Percentiles rank a stretch among this genome's conserved stretches.
Evolutionary conservation across 2,888 invertebrate species (phyloP).

Genomic region (Aporophyla nigra): DNA sequence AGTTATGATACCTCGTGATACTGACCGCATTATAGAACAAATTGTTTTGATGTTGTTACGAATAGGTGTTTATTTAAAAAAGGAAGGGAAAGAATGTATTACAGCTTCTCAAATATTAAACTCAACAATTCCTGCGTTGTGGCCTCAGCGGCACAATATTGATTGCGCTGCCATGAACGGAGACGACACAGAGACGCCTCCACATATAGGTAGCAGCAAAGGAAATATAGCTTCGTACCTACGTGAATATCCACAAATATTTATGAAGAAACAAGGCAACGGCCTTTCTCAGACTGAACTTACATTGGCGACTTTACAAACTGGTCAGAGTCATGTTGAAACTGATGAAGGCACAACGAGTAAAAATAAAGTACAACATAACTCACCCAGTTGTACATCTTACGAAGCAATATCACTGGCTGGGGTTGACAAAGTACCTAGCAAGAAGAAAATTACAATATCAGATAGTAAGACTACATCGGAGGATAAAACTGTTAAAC

Average conservation of each 20-base stretch:
- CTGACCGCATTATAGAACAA: conserved; percentile 86
- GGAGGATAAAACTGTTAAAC: conserved; percentile 22
- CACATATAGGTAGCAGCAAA: conserved; percentile 77
- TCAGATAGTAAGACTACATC: not conserved
- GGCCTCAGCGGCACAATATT: conserved; percentile 60
- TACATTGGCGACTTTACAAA: conserved; percentile 38
- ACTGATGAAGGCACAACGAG: conserved; percentile 31
- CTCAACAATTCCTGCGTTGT: conserved; percentile 51
- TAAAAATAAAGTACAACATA: conserved; percentile 12
- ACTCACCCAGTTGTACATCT: conserved; percentile 25
- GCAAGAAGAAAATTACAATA: conserved; percentile 32
- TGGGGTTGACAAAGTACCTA: conserved; percentile 33
- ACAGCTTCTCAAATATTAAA: conserved; percentile 65
- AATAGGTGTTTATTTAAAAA: conserved; percentile 78
- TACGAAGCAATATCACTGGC: conserved; percentile 29
- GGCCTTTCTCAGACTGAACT: conserved; percentile 68
- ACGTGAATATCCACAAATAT: conserved; percentile 85
- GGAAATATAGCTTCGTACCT: conserved; percentile 81
- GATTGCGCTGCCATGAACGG: conserved; percentile 67
- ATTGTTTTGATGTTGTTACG: conserved; percentile 84
- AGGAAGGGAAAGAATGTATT: conserved; percentile 69
- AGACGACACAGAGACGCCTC: conserved; percentile 80
- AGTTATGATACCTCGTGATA: conserved; percentile 80
- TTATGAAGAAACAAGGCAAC: conserved; percentile 78
- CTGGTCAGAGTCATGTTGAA: conserved; percentile 37